phyloP scores from a whole-genome alignment of 2,113 vertebrate genomes.

The Cebus imitator region DNA sequence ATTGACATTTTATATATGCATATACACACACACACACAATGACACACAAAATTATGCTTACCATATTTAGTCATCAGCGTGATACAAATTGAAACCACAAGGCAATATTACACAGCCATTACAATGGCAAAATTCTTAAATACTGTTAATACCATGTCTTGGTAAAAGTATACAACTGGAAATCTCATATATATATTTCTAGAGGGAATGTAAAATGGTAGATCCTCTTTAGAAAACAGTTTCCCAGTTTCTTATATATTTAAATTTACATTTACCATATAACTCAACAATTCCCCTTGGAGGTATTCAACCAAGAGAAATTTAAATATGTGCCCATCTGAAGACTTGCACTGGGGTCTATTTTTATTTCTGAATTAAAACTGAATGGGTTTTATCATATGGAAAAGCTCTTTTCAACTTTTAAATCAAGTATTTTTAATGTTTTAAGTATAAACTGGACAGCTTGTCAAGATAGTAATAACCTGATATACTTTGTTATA shows the following conservation, averaged over 20 bases:
- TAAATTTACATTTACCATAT: not conserved
- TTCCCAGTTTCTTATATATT: not conserved
- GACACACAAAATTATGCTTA: not conserved
- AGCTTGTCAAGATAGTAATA: not conserved
- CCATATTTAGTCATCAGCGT: not conserved
- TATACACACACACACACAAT: not conserved
- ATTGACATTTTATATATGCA: too few relatives aligned
- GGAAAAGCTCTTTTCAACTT: not conserved
- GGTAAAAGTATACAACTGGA: not conserved
- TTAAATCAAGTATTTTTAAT: slow-evolving; percentile 27
- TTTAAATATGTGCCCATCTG: not conserved
- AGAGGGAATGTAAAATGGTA: not conserved
- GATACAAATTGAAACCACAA: not conserved
- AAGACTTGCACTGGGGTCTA: not conserved
- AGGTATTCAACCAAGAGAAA: not conserved
- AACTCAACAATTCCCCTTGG: not conserved
- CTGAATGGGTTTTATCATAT: not conserved
- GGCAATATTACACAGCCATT: not conserved
- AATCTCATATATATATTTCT: not conserved
- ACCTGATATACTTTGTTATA: not conserved
- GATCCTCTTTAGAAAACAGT: not conserved
- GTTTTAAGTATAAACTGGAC: not conserved
- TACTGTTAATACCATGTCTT: not conserved
- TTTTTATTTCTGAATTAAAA: slow-evolving; percentile 48
- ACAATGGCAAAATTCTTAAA: not conserved